Conservation (phyloP, 2,888 invertebrate species). For the Brachynemurus nebulosus region DNA sequence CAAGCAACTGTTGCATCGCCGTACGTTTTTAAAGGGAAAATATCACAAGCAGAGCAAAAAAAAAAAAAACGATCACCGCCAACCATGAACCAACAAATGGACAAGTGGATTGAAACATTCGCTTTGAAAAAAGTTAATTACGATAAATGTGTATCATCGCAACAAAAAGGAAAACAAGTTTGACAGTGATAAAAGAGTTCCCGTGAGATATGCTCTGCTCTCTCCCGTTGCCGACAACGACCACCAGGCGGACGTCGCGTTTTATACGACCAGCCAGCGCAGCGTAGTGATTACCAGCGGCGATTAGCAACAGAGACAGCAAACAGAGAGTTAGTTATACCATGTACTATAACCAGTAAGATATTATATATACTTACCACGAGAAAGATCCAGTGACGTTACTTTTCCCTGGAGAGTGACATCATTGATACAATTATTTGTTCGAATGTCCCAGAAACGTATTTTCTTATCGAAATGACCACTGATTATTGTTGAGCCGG, state of each 20-base stretch:
- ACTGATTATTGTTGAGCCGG: constrained; percentile 83
- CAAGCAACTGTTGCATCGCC: too few relatives aligned
- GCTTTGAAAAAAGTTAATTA: constrained; percentile 1
- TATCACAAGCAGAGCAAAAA: too few relatives aligned
- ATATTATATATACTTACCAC: constrained; percentile 44
- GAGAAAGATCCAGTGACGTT: constrained; percentile 84
- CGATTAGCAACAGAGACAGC: too few relatives aligned
- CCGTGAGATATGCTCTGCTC: not conserved
- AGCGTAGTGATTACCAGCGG: too few relatives aligned
- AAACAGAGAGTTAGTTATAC: too few relatives aligned
- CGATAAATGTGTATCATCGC: not conserved
- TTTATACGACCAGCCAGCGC: too few relatives aligned
- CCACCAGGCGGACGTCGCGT: not conserved
- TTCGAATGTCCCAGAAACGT: constrained; percentile 92
- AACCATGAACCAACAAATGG: too few relatives aligned
- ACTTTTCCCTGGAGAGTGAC: constrained; percentile 84
- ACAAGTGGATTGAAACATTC: too few relatives aligned
- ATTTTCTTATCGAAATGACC: constrained; percentile 97
- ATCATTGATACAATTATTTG: constrained; percentile 73
- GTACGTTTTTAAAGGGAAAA: too few relatives aligned
- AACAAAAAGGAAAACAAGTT: too few relatives aligned
- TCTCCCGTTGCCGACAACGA: not conserved
- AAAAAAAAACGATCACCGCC: too few relatives aligned
- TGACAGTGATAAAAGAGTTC: constrained; percentile 1
- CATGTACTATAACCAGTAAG: constrained; percentile 2